Evolutionary conservation across 2,113 vertebrate species (phyloP).

Genomic region (Peromyscus leucopus): DNA sequence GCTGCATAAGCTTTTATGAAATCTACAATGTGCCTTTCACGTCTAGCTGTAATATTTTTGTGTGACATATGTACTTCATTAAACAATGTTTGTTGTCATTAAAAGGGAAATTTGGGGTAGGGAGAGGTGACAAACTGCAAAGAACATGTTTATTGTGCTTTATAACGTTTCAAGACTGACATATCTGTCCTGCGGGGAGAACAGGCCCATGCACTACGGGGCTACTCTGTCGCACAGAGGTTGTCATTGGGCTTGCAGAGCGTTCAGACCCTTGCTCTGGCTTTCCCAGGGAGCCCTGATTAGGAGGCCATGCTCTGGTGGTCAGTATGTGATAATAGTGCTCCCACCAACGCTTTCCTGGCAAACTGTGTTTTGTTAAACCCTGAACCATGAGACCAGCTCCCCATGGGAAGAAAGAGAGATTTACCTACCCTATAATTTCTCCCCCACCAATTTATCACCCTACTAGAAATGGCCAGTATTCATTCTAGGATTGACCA

Average conservation of each 20-base stretch:
- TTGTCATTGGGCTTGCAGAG: background rate
- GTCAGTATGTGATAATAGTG: background rate
- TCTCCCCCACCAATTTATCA: background rate
- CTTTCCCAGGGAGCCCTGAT: background rate
- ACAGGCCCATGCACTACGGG: background rate
- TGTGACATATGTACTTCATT: background rate
- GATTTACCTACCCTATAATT: background rate
- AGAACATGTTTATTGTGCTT: background rate
- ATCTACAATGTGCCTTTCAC: background rate
- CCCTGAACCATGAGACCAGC: background rate
- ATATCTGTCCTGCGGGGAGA: background rate
- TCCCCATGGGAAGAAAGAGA: background rate
- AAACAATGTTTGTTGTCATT: background rate
- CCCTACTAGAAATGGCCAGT: constrained; percentile 37
- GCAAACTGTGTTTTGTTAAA: constrained; percentile 21
- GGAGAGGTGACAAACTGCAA: background rate
- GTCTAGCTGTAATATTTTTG: background rate
- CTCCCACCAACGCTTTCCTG: background rate
- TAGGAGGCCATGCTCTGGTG: background rate
- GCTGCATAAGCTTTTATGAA: background rate
- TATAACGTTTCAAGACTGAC: background rate
- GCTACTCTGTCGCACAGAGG: background rate
- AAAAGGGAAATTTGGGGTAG: too few relatives aligned
- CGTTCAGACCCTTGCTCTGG: background rate
- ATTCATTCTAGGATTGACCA: background rate